These are phyloP conservation scores for Ormyrus thymus DNA, from an alignment of 2,888 invertebrate genomes.

Conservation along the genomic window DNA sequence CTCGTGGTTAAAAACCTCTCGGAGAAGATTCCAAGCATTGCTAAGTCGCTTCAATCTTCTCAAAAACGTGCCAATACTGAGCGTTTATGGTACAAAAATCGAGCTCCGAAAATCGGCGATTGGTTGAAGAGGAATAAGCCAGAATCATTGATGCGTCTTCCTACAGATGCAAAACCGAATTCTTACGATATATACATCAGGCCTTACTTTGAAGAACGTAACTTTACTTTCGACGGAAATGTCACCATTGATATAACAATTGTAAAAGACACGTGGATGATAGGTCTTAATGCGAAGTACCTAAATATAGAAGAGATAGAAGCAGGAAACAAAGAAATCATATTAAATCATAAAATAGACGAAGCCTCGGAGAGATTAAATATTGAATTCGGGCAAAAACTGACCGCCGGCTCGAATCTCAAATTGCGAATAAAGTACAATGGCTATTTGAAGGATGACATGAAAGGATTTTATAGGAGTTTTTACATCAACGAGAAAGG, in stretches of 20 bases:
- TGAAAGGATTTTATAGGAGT: constrained; percentile 81
- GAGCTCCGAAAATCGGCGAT: constrained; percentile 61
- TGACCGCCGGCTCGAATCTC: constrained; percentile 74
- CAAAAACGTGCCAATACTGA: constrained; percentile 59
- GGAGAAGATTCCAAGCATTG: neutral
- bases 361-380: constrained; percentile 77
- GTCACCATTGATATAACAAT: constrained; percentile 75
- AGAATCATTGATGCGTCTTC: constrained; percentile 75
- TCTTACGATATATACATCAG: constrained; percentile 77
- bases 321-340: neutral
- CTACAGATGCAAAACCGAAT: constrained; percentile 73
- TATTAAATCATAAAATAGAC: constrained; percentile 41
- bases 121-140: constrained; percentile 60
- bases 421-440: constrained; percentile 77
- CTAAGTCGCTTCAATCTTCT: constrained; percentile 24
- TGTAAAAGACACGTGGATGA: constrained; percentile 64
- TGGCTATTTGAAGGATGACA: constrained; percentile 78
- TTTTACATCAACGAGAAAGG: constrained; percentile 74
- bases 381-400: constrained; percentile 71
- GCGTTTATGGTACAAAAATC: constrained; percentile 61
- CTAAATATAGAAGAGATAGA: constrained; percentile 66
- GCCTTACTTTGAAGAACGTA: constrained; percentile 75
- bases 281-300: constrained; percentile 76
- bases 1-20: neutral
- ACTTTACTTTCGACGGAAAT: constrained; percentile 74